phyloP scores from a whole-genome alignment of 2,888 invertebrate species.

The Agonopterix alstromeriana region DNA sequence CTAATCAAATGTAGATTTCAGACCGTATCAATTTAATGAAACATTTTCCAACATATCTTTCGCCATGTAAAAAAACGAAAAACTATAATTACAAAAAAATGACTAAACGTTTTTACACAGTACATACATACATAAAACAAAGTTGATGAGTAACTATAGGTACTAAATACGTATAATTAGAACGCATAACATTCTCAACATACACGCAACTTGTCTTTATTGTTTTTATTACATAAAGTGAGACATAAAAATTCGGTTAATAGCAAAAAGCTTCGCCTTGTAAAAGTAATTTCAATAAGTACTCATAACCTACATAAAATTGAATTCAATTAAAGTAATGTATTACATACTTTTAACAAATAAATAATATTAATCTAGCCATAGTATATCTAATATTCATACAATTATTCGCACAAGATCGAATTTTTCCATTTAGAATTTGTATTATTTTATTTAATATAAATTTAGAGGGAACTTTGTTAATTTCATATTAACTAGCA shows the following conservation, averaged over 20 bases:
- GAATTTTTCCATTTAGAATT: conserved; percentile 52
- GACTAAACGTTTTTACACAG: conserved; percentile 34
- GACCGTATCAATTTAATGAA: no score
- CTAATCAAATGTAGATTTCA: no score
- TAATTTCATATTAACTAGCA: conserved; percentile 39
- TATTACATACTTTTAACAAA: conserved; percentile 38
- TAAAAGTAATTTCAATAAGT: conserved; percentile 49
- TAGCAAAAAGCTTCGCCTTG: conserved; percentile 32
- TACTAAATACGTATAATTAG: conserved; percentile 3
- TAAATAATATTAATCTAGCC: conserved; percentile 47
- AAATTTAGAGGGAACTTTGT: conserved; percentile 28
- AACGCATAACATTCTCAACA: conserved; percentile 6
- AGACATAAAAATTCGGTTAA: conserved; percentile 29
- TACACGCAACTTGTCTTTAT: conserved; percentile 39
- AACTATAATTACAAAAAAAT: conserved; percentile 47
- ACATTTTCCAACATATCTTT: no score
- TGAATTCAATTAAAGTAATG: conserved; percentile 43
- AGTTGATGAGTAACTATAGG: conserved; percentile 27
- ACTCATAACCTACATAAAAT: conserved; percentile 35
- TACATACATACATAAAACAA: conserved; percentile 30
- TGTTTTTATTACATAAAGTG: conserved; percentile 28
- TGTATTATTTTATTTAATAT: conserved; percentile 19
- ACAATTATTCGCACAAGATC: conserved; percentile 46
- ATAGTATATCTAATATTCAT: conserved; percentile 47
- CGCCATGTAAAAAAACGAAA: conserved; percentile 33